Evolutionary conservation across 2,888 invertebrate genomes (phyloP), one percentile per base, ranked within the genome.

Genomic region (Lingula anatina): DNA sequence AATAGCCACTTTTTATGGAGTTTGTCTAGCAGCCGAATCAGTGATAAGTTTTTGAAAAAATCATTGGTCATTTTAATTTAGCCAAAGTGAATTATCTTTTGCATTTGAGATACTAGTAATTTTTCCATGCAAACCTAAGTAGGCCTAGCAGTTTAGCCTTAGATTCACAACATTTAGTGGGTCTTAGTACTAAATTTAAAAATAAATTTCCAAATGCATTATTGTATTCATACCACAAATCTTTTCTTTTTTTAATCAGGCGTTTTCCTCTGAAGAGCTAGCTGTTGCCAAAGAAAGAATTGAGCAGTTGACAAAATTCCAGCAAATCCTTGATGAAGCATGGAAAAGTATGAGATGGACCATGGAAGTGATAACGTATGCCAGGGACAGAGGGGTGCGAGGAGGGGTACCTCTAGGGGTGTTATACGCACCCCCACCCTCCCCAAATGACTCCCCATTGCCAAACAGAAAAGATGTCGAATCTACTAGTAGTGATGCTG

Each of bases 281-380:
- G 86, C 86, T 55, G 83, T 85, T 2, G 91, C 95, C 48, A 92
- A 90, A 76, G 89, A 90, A 65, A 84, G 90, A 50, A 79, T 96
- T 37, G 80, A 83, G 0, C 87, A 88, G 66, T 78, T 97, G 26
- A 87, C 89, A 69, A 88, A 90, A 46, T 83, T 94, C 38, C 94
- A 95, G 71, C 81, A 84, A 28, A 88, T 86, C 66, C 81, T 96
- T 41, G 96, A 96, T 67, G 79, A 84, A 0, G 86, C 91, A 2
- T 97, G 97, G 97, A 91, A 92, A 70, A 86, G 88, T 21, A 87
- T 91, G 39, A 84, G 99, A 20, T 99, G 97, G 97, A 83, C 97
- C 21, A 90, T 94, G 85, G 94, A 96, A 70, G 87, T 95, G 5
- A 91, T 97, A 47, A 86, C 90, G 0, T 91, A 91, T 72, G 94